phyloP scores from a whole-genome alignment of 1,140 invertebrate genomes.

The Ladona fulva region DNA sequence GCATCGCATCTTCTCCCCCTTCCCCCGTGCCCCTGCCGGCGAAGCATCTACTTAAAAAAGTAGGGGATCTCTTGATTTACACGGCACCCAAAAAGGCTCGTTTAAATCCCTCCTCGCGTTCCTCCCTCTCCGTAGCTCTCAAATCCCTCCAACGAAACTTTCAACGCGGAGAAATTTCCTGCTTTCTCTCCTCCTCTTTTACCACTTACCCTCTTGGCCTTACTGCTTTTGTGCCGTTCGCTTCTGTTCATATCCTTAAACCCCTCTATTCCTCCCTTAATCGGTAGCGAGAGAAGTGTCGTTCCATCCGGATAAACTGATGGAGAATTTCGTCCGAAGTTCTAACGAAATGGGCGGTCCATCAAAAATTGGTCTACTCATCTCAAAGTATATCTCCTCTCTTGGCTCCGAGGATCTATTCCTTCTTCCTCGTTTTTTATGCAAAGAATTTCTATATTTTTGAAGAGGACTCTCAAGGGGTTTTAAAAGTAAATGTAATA shows the following conservation, averaged over 20 bases:
- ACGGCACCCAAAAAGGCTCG: neutral
- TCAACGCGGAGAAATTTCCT: neutral
- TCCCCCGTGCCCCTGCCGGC: neutral
- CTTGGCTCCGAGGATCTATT: no score
- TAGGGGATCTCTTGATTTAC: constrained; percentile 7
- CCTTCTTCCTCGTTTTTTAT: no score
- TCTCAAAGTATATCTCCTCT: no score
- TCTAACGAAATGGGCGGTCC: no score
- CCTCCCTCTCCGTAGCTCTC: neutral
- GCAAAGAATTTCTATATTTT: no score
- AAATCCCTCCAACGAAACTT: neutral
- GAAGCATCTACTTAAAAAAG: neutral
- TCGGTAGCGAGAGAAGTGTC: no score
- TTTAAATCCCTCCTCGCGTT: neutral
- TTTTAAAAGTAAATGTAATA: no score
- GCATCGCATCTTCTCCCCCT: neutral
- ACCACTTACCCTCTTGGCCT: neutral
- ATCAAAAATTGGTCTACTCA: no score
- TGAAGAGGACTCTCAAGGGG: no score
- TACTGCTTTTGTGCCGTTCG: no score
- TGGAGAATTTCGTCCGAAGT: no score
- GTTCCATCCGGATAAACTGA: no score
- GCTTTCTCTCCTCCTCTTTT: neutral
- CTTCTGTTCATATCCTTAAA: neutral
- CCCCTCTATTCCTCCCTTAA: neutral